These are phyloP conservation scores for Drosophila carrolli DNA, from an alignment of 1,140 invertebrate species.

Conservation along the genomic window DNA sequence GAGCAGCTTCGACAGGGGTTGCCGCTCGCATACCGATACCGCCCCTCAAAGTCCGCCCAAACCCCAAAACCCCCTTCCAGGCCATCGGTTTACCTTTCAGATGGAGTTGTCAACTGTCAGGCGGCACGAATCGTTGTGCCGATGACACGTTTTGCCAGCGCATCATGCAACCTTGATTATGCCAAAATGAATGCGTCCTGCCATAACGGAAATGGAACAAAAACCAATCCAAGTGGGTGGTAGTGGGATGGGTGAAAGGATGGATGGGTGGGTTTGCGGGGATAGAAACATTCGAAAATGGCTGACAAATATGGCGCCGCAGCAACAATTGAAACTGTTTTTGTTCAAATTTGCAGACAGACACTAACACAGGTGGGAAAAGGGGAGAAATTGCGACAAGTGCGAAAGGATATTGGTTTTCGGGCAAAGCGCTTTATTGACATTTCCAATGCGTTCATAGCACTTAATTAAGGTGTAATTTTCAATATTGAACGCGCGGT, in stretches of 20 bases:
- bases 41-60: background rate
- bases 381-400: conserved; percentile 12
- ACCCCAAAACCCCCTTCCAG: background rate
- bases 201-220: conserved; percentile 65
- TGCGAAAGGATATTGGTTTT: conserved; percentile 61
- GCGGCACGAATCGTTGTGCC: conserved; percentile 33
- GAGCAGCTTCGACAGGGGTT: conserved; percentile 41
- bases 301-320: conserved; percentile 65
- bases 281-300: conserved; percentile 33
- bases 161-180: conserved; percentile 65
- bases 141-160: conserved; percentile 77
- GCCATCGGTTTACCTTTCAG: conserved; percentile 41
- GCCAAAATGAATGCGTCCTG: conserved; percentile 65
- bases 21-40: background rate
- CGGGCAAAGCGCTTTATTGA: conserved; percentile 47
- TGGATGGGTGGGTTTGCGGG: background rate
- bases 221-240: conserved; percentile 5
- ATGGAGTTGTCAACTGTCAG: conserved; percentile 50
- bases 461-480: conserved; percentile 77
- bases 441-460: conserved; percentile 50
- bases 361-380: conserved; percentile 7
- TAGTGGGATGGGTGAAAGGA: background rate
- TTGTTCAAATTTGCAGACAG: conserved; percentile 67
- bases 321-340: conserved; percentile 44
- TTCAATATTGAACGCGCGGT: conserved; percentile 53